Percentiles rank a stretch among this genome's conserved stretches.
phyloP scores from a whole-genome alignment of 1,140 invertebrate species.

The Caerostris darwini region DNA sequence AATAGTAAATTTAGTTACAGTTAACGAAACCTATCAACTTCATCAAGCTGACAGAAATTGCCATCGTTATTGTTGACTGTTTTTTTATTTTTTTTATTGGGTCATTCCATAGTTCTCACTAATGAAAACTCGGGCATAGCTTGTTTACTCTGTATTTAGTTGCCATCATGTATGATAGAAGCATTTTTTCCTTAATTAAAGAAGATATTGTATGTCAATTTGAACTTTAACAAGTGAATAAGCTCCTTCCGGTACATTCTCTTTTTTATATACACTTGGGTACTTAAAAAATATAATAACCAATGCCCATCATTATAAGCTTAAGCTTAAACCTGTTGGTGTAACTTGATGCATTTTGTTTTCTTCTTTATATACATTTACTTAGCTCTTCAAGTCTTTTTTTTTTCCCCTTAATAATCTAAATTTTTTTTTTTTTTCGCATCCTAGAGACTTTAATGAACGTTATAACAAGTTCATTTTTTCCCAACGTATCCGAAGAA shows the following conservation, averaged over 20 bases:
- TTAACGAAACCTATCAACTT: too few species aligned
- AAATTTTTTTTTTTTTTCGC: constrained; percentile 12
- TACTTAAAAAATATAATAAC: not conserved
- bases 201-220: not conserved
- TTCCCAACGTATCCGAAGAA: constrained; percentile 12
- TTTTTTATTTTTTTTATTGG: too few species aligned
- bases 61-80: too few species aligned
- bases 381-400: not conserved
- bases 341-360: not conserved
- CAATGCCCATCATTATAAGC: constrained; percentile 19
- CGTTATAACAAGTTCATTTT: constrained; percentile 42
- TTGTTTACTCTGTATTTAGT: too few species aligned
- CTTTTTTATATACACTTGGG: not conserved
- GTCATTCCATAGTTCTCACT: too few species aligned
- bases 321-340: constrained; percentile 21
- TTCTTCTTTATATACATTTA: constrained; percentile 17
- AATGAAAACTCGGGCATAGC: too few species aligned
- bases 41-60: too few species aligned
- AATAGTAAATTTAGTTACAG: too few species aligned
- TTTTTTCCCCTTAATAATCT: too few species aligned
- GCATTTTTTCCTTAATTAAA: not conserved
- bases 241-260: not conserved
- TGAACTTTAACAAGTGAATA: not conserved
- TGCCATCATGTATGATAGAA: too few species aligned
- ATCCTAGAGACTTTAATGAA: constrained; percentile 40